Evolutionary conservation across 2,888 invertebrate genomes (phyloP).

Genomic region (Agrotis ipsilon): DNA sequence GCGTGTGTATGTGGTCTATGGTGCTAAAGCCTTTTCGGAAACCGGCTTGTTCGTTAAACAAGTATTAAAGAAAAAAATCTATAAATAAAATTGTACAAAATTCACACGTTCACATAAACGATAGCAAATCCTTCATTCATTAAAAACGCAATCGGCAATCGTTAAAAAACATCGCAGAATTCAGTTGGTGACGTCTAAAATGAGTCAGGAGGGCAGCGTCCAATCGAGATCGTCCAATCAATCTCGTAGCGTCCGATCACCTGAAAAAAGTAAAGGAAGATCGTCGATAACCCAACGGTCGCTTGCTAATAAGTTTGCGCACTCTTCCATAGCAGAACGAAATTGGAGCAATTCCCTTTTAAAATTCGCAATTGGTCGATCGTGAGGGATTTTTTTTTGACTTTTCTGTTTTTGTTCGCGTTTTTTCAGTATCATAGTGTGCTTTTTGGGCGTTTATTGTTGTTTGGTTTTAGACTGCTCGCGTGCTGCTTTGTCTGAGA

Average conservation of each 20-base stretch:
- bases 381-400: conserved; percentile 75
- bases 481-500: not conserved
- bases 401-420: conserved; percentile 43
- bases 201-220: conserved; percentile 81
- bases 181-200: conserved; percentile 73
- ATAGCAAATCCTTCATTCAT: conserved; percentile 40
- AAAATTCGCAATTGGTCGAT: conserved; percentile 80
- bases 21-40: no score
- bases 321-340: conserved; percentile 87
- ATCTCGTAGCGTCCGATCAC: conserved; percentile 79
- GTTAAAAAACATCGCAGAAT: conserved; percentile 46
- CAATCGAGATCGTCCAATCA: conserved; percentile 85
- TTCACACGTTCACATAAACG: conserved; percentile 3
- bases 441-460: conserved; percentile 26
- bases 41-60: no score
- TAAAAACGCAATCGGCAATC: conserved; percentile 57
- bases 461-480: not conserved
- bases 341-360: conserved; percentile 80
- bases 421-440: conserved; percentile 38
- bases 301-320: conserved; percentile 88
- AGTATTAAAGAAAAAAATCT: not conserved
- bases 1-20: no score
- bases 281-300: conserved; percentile 69
- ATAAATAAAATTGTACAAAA: conserved; percentile 2
- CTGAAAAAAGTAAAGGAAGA: conserved; percentile 87